Conservation (phyloP, 2,888 invertebrate genomes). For the Lydus trimaculatus region DNA sequence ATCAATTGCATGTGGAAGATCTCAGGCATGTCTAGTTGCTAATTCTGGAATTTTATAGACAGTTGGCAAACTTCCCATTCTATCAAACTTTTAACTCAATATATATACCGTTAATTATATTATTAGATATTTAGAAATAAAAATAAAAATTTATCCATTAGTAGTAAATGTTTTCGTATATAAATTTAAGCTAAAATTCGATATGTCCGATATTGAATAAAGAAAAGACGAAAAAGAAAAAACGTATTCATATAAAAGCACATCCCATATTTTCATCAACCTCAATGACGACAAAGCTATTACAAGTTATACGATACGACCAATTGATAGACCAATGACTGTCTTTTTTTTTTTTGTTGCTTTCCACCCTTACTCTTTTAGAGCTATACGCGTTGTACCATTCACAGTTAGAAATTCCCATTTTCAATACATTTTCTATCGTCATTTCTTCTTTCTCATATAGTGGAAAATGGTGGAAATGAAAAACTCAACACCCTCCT, state of each 20-base stretch:
- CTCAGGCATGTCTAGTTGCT: background rate
- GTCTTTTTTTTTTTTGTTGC: background rate
- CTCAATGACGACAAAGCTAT: conserved; percentile 19
- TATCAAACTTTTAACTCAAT: background rate
- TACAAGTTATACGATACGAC: conserved; percentile 22
- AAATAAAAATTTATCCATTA: too few relatives aligned
- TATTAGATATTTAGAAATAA: background rate
- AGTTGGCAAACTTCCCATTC: conserved; percentile 2
- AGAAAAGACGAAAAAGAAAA: too few relatives aligned
- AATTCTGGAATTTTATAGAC: conserved; percentile 6
- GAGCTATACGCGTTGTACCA: background rate
- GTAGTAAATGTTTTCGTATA: too few relatives aligned
- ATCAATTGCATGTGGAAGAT: background rate
- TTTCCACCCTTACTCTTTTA: background rate
- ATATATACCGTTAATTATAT: background rate
- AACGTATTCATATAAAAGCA: conserved; percentile 3
- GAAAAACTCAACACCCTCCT: background rate
- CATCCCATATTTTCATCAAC: conserved; percentile 16
- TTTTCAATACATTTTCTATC: background rate
- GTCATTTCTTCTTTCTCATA: background rate
- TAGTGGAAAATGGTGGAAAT: background rate
- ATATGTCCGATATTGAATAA: background rate
- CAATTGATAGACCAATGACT: conserved; percentile 16
- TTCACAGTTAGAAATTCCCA: background rate
- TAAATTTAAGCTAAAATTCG: background rate